Base-by-base conservation (phyloP, 2,113 vertebrate genomes). In the Ammodytes dubius region DNA sequence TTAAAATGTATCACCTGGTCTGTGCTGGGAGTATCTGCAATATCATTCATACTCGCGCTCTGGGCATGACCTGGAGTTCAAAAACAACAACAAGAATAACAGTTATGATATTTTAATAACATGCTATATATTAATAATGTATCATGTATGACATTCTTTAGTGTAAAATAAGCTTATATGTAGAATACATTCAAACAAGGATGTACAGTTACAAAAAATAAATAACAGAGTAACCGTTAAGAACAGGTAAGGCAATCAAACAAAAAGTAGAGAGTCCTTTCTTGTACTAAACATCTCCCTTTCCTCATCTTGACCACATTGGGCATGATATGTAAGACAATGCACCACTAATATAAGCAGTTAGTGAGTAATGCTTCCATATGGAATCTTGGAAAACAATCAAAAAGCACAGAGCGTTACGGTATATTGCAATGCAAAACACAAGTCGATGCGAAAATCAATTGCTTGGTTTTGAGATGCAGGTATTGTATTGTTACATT, bases 31-130 rank as follows among this genome's bases (percentile, higher is more conserved):
- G 96, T 94, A 19, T 96, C 97, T 0, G 97, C 95, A 88, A 99
- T 99, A 86, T 99, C 98, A 0, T 97, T 99, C 98, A 99, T 98
- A 91, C 98, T 99, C 59, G 96, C 92, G 78, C 97, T 99, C 89
- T 99, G 98, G 1, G 96, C 95, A 0, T 99, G 96, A 89, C 96
- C 98, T 99, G 88, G 2, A 91, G 71, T 0, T 71, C 40, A 82
- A 88, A 54, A 27, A 27, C 27, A 27, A 84, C 53, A 45, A 15
- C 13, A 77, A 53, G 6, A 65, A 40, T 10, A 12, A 60, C 60
- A 49, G 47, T 42, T 49, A 59, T 39, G 7, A 85, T 39, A 68
- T 37, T 11, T 56, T 27, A 13, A 49, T 60, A 46, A 69, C 2
- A 56, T 65, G 3, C 7, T 35, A 54, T 15, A 10, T 27, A 19